Conservation (phyloP, 2,888 invertebrate species). For the Falcaria lacertinaria region DNA sequence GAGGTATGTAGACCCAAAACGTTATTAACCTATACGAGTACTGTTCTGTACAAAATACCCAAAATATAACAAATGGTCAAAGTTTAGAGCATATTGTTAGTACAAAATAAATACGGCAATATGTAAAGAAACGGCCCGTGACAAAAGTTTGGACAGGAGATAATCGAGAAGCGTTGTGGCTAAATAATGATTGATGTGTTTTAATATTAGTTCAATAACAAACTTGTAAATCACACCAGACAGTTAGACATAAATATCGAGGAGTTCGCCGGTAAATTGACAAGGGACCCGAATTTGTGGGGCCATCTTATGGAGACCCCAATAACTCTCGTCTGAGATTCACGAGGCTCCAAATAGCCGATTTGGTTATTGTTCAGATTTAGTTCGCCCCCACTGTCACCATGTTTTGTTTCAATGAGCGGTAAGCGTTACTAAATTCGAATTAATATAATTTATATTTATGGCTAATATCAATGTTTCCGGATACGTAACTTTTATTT, state of each 20-base stretch:
- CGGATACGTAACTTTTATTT: no score
- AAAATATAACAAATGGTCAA: not conserved
- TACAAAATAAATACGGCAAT: conserved; percentile 1
- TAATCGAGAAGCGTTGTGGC: conserved; percentile 2
- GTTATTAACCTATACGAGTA: no score
- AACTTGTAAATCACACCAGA: conserved; percentile 25
- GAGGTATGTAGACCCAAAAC: no score
- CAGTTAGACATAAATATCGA: conserved; percentile 31
- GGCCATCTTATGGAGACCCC: conserved; percentile 57
- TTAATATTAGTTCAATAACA: conserved; percentile 28
- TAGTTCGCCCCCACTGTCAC: conserved; percentile 12
- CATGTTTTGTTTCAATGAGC: not conserved
- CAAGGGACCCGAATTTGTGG: conserved; percentile 59
- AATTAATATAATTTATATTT: not conserved
- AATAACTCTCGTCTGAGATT: conserved; percentile 56
- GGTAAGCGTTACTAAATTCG: not conserved
- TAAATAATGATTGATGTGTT: conserved; percentile 11
- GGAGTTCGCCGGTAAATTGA: conserved; percentile 51
- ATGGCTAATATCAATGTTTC: no score
- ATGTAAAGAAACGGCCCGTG: not conserved
- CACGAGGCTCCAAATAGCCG: conserved; percentile 56
- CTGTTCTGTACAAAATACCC: not conserved
- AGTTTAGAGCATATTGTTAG: not conserved
- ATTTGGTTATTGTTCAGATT: conserved; percentile 43
- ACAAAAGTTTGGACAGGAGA: not conserved